Evolutionary conservation across 2,888 invertebrate species (phyloP).

Genomic region (Lithophane leautieri): DNA sequence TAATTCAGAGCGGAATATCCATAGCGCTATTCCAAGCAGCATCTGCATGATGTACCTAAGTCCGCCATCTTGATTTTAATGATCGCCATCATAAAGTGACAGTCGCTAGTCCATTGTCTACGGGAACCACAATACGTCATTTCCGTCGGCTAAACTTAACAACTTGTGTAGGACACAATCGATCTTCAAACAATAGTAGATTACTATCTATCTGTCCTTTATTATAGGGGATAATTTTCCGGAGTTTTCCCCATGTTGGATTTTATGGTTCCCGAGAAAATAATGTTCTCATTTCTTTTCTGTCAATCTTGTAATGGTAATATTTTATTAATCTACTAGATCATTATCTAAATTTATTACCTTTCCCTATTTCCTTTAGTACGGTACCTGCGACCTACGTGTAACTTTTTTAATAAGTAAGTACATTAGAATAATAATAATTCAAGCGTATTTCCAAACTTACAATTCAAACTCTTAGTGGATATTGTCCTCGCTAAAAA

Average conservation of each 20-base stretch:
- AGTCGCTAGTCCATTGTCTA: constrained; percentile 59
- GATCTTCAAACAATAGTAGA: constrained; percentile 10
- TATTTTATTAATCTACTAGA: not conserved
- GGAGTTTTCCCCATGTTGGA: not conserved
- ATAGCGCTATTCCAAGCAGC: constrained; percentile 1
- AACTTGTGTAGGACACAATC: constrained; percentile 21
- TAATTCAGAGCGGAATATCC: not conserved
- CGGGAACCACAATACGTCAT: constrained; percentile 52
- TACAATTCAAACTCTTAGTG: no score
- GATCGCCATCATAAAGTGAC: constrained; percentile 48
- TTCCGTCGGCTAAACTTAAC: constrained; percentile 43
- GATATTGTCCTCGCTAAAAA: not conserved
- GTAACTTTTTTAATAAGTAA: not conserved
- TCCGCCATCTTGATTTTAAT: constrained; percentile 57
- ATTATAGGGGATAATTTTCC: not conserved
- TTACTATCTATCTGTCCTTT: not conserved
- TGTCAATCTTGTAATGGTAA: not conserved
- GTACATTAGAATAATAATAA: no score
- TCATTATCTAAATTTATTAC: not conserved
- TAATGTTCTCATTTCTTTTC: not conserved
- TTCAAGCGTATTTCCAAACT: no score
- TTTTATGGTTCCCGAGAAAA: not conserved
- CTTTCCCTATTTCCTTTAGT: not conserved
- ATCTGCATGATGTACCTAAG: constrained; percentile 8
- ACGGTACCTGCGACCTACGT: no score